Conservation (phyloP, 2,888 invertebrate genomes). For the Perizoma affinitatum region DNA sequence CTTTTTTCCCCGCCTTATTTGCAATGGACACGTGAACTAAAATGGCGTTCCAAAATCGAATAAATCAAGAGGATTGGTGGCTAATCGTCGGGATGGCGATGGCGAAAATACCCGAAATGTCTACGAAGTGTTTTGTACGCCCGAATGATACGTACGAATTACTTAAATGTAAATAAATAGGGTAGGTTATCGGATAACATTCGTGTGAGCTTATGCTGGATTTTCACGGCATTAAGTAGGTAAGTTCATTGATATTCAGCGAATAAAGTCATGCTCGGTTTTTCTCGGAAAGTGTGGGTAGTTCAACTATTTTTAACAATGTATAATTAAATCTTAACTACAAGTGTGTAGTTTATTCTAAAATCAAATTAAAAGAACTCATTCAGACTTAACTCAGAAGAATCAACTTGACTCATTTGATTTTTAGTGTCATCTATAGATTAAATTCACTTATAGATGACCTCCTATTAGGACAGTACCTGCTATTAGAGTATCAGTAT, state of each 20-base stretch:
- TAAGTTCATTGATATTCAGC: background rate
- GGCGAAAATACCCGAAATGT: conserved; percentile 31
- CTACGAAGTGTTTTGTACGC: conserved; percentile 10
- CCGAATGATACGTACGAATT: conserved; percentile 32
- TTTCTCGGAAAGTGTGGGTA: too few species aligned
- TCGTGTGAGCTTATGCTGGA: background rate
- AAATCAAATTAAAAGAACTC: too few species aligned
- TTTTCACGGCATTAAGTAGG: background rate
- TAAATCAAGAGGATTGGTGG: conserved; percentile 76
- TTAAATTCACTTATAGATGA: too few species aligned
- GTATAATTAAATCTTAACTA: too few species aligned
- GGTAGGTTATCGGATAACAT: conserved; percentile 5
- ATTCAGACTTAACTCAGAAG: too few species aligned
- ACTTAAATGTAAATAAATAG: conserved; percentile 41
- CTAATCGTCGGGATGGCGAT: conserved; percentile 62
- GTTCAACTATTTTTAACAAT: too few species aligned
- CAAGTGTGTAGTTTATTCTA: too few species aligned
- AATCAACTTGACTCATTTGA: too few species aligned
- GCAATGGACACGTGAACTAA: conserved; percentile 69
- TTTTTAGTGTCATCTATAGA: too few species aligned
- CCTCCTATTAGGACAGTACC: too few species aligned
- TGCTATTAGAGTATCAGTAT: too few species aligned
- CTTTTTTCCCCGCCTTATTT: conserved; percentile 58
- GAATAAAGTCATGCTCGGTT: too few species aligned
- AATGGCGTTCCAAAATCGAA: conserved; percentile 76